Evolutionary conservation across 2,888 invertebrate genomes (phyloP).

Genomic region (Synergus umbraculus): DNA sequence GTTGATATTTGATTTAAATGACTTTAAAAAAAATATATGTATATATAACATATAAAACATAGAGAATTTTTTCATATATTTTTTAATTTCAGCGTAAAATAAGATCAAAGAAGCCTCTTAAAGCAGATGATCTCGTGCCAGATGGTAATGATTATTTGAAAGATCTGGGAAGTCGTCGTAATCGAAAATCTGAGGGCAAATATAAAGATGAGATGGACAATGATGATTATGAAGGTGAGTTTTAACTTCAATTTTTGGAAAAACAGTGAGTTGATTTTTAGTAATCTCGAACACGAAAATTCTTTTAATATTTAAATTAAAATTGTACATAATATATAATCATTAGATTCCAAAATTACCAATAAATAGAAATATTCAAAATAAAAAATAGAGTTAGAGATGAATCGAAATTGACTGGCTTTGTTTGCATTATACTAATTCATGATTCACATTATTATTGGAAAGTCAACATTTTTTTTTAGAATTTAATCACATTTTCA

Average conservation of each 20-base stretch:
- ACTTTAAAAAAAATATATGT: neutral
- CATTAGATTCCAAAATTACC: neutral
- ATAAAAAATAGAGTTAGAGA: neutral
- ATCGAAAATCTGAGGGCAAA: constrained; percentile 77
- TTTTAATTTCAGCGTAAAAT: constrained; percentile 78
- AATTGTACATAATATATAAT: neutral
- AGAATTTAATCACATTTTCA: constrained; percentile 54
- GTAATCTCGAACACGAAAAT: neutral
- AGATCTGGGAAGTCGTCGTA: constrained; percentile 76
- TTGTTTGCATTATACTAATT: constrained; percentile 24
- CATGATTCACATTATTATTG: constrained; percentile 44
- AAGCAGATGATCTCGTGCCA: constrained; percentile 85
- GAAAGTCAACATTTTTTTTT: constrained; percentile 22
- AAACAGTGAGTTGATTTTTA: constrained; percentile 45
- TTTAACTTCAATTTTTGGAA: neutral
- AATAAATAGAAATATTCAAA: neutral
- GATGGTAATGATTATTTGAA: constrained; percentile 71
- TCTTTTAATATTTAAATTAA: neutral
- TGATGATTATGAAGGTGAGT: constrained; percentile 83
- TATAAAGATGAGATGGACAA: constrained; percentile 72
- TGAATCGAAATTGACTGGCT: constrained; percentile 12
- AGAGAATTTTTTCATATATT: neutral
- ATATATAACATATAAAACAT: neutral
- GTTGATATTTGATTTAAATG: neutral
- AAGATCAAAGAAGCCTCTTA: constrained; percentile 82